Percentiles rank a stretch among this genome's conserved stretches.
Evolutionary conservation across 2,888 invertebrate genomes (phyloP).

Genomic region (Drepana falcataria): DNA sequence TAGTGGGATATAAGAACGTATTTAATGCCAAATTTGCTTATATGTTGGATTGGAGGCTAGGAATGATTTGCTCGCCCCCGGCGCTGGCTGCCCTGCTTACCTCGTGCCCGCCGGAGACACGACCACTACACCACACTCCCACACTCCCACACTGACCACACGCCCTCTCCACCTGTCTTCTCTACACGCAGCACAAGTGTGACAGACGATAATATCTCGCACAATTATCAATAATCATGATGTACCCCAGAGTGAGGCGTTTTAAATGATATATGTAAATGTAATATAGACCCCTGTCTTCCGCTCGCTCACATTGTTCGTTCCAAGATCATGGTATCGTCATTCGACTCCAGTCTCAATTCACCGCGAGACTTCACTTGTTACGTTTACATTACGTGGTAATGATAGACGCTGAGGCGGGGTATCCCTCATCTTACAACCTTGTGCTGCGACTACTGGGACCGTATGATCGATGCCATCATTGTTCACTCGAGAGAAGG

Average conservation of each 20-base stretch:
- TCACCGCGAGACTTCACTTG: no score
- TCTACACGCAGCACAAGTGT: not conserved
- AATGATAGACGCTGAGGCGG: no score
- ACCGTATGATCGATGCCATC: not conserved
- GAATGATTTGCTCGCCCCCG: slow-evolving; percentile 19
- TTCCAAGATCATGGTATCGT: no score
- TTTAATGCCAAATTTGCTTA: no score
- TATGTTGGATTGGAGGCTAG: not conserved
- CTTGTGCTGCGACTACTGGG: not conserved
- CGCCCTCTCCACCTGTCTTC: not conserved
- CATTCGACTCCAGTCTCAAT: no score
- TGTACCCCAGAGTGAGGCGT: no score
- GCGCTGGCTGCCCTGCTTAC: slow-evolving; percentile 29
- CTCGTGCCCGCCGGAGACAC: slow-evolving; percentile 20
- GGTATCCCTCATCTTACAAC: not conserved
- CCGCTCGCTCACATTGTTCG: no score
- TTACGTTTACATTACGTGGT: no score
- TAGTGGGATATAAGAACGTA: not conserved
- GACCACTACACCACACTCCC: slow-evolving; percentile 24
- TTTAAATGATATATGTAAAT: no score
- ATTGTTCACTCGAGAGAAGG: not conserved
- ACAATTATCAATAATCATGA: no score
- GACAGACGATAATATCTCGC: not conserved
- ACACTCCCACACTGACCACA: not conserved
- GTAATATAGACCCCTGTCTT: no score